Percentiles rank a stretch among this genome's conserved stretches.
phyloP scores from a whole-genome alignment of 1,140 invertebrate species.

The Orius insidiosus region DNA sequence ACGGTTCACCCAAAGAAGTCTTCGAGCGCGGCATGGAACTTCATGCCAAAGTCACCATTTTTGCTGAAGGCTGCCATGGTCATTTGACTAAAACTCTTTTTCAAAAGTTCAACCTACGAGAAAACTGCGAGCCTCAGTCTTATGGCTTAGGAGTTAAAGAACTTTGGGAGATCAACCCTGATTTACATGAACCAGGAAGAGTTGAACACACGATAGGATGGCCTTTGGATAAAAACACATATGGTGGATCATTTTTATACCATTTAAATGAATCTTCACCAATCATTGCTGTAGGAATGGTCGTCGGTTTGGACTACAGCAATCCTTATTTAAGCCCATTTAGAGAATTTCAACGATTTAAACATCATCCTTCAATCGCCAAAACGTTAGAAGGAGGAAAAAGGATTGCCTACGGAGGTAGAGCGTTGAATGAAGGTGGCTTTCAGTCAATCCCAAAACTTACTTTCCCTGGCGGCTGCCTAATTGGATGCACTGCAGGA shows the following conservation, averaged over 20 bases:
- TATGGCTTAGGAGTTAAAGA: slow-evolving; percentile 99
- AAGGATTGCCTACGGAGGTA: slow-evolving; percentile 83
- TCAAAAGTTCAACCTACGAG: slow-evolving; percentile 65
- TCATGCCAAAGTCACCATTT: slow-evolving; percentile 93
- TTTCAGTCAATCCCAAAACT: slow-evolving; percentile 80
- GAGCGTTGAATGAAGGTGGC: slow-evolving; percentile 93
- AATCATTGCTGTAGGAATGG: slow-evolving; percentile 80
- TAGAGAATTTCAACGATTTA: slow-evolving; percentile 88
- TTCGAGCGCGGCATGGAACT: slow-evolving; percentile 98
- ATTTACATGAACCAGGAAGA: slow-evolving; percentile 73
- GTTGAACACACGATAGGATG: slow-evolving; percentile 96
- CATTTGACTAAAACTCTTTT: slow-evolving; percentile 86
- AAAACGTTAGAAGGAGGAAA: slow-evolving; percentile 65
- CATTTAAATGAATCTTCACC: slow-evolving; percentile 80
- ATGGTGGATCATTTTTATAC: slow-evolving; percentile 95
- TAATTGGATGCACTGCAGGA: slow-evolving; percentile 85
- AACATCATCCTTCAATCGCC: slow-evolving; percentile 76
- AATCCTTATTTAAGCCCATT: slow-evolving; percentile 96
- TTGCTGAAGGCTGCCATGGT: slow-evolving; percentile 97
- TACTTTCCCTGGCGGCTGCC: slow-evolving; percentile 86
- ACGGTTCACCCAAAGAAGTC: slow-evolving; percentile 90
- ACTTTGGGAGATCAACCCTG: slow-evolving; percentile 88
- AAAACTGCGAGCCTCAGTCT: slow-evolving; percentile 73
- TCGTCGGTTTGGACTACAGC: slow-evolving; percentile 85
- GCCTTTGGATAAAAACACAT: slow-evolving; percentile 87